phyloP scores from a whole-genome alignment of 1,140 invertebrate genomes.

The Amphibalanus amphitrite region DNA sequence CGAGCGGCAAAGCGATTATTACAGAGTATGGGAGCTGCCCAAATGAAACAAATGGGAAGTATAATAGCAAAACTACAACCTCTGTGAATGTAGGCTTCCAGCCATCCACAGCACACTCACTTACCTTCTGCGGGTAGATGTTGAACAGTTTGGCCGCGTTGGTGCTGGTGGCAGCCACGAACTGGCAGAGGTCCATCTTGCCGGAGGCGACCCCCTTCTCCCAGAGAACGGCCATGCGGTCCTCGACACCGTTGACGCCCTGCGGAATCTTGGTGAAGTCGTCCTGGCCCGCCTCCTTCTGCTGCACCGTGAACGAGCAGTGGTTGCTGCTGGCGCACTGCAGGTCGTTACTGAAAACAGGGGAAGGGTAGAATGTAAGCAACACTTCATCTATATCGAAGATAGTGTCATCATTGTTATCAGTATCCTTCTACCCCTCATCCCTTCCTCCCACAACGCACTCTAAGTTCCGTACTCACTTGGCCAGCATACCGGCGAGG shows the following conservation, averaged over 20 bases:
- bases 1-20: not conserved
- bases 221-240: constrained; percentile 41
- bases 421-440: not conserved
- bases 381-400: not conserved
- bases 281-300: constrained; percentile 73
- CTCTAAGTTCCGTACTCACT: constrained; percentile 30
- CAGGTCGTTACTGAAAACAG: constrained; percentile 53
- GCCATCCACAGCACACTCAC: not conserved
- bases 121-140: constrained; percentile 39
- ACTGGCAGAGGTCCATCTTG: constrained; percentile 37
- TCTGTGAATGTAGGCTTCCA: not conserved
- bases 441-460: not conserved
- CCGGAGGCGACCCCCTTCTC: constrained; percentile 39
- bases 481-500: constrained; percentile 48
- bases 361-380: not conserved
- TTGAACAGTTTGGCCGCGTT: constrained; percentile 46
- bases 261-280: constrained; percentile 96
- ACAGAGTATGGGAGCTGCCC: not conserved
- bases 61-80: not conserved
- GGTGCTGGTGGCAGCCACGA: constrained; percentile 40
- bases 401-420: not conserved
- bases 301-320: constrained; percentile 80
- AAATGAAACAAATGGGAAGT: not conserved
- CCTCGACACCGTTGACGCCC: constrained; percentile 86
- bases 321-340: constrained; percentile 90